Conservation (phyloP, 1,140 invertebrate genomes). For the Amyelois transitella region DNA sequence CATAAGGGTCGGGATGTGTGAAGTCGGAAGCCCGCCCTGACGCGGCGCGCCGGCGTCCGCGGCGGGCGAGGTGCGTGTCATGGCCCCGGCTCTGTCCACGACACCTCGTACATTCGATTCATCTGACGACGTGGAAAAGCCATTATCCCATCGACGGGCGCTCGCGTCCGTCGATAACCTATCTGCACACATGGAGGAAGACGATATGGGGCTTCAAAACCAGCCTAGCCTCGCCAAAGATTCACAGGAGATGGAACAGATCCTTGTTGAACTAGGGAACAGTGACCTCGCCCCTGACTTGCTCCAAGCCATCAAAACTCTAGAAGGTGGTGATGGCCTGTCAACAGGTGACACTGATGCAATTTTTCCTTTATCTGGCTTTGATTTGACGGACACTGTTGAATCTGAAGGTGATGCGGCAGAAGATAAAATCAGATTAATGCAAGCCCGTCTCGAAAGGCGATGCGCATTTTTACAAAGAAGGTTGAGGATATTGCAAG, state of each 20-base stretch:
- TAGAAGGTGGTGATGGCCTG: constrained; percentile 73
- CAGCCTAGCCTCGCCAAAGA: constrained; percentile 63
- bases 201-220: constrained; percentile 79
- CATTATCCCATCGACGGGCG: constrained; percentile 44
- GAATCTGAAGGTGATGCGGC: constrained; percentile 63
- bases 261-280: constrained; percentile 74
- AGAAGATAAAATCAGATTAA: constrained; percentile 62
- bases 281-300: constrained; percentile 76
- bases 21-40: constrained; percentile 54
- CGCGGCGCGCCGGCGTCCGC: constrained; percentile 57
- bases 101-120: constrained; percentile 43
- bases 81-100: constrained; percentile 77
- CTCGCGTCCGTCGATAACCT: constrained; percentile 66
- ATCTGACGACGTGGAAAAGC: constrained; percentile 34
- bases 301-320: constrained; percentile 80
- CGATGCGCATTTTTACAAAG: constrained; percentile 82
- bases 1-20: constrained; percentile 54
- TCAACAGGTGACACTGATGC: constrained; percentile 71
- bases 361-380: constrained; percentile 77
- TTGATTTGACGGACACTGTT: constrained; percentile 75
- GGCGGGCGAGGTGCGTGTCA: constrained; percentile 63
- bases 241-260: constrained; percentile 75
- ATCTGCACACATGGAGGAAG: constrained; percentile 79
- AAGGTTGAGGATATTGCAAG: constrained; percentile 84
- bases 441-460: constrained; percentile 80